Percentiles rank a stretch among this genome's conserved stretches.
These are phyloP conservation scores for Pygmarrhopalites habei DNA, from an alignment of 1,140 invertebrate species.

Conservation along the genomic window DNA sequence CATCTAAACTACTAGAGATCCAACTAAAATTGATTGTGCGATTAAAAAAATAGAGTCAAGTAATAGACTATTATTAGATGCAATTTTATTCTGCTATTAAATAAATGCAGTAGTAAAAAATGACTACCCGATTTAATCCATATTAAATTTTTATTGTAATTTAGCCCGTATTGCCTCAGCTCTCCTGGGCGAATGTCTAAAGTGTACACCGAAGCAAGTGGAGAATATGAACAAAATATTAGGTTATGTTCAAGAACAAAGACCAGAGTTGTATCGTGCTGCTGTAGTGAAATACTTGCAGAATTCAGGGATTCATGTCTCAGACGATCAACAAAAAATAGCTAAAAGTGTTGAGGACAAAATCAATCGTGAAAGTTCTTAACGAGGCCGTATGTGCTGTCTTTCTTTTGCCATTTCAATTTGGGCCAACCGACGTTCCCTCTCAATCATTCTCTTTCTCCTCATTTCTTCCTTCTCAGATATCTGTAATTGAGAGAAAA, in stretches of 20 bases:
- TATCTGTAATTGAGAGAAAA: conserved; percentile 52
- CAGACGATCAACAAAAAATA: too few relatives aligned
- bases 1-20: too few relatives aligned
- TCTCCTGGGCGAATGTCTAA: conserved; percentile 17
- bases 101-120: not conserved
- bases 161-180: conserved; percentile 15
- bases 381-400: conserved; percentile 14
- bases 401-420: conserved; percentile 47
- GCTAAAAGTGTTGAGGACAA: too few relatives aligned
- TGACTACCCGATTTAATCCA: not conserved
- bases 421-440: conserved; percentile 67
- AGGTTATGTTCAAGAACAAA: conserved; percentile 15
- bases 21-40: too few relatives aligned
- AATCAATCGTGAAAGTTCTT: conserved; percentile 9
- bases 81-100: not conserved
- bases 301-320: not conserved
- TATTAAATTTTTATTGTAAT: not conserved
- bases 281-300: conserved; percentile 21
- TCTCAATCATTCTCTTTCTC: conserved; percentile 74
- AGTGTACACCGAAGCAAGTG: conserved; percentile 24
- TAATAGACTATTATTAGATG: too few relatives aligned
- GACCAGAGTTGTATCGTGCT: conserved; percentile 14
- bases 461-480: conserved; percentile 77
- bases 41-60: too few relatives aligned
- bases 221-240: conserved; percentile 18